Base-by-base conservation (phyloP, 2,797 vertebrate genomes). In the Phaenicophaeus curvirostris region DNA sequence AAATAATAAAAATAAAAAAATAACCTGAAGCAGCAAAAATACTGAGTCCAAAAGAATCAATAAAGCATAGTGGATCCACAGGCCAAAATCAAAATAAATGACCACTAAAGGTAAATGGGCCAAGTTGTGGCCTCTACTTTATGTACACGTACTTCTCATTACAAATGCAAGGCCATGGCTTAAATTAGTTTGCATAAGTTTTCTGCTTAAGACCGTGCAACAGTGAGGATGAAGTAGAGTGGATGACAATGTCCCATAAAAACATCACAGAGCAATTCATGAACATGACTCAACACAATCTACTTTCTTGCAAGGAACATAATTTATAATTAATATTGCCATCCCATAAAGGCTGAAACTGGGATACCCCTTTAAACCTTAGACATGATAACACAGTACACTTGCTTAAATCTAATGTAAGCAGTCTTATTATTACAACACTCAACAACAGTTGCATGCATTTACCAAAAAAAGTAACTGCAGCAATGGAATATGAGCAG, bases 1-100 rank as follows among this genome's bases (percentile, higher is more conserved):
- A 86, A 73, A 93, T 46, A 81, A 94, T 90, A 85, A 88, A 82
- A 94, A 93, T 84, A 24, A 91, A 93, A 93, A 94, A 93, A 87
- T 35, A 94, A 72, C 44, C 77, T 92, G 77, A 31, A 91, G 57
- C 71, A 95, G 92, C 84, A 95, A 68, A 94, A 94, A 85, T 75
- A 68, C 8, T 54, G 65, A 61, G 57, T 41, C 86, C 89, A 93
- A 92, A 78, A 66, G 72, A 89, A 80, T 58, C 89, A 93, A 85
- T 85, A 92, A 85, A 92, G 14, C 27, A 30, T 23, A 79, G 41
- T 37, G 41, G 74, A 35, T 92, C 27, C 63, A 74, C 27, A 83
- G 28, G 30, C n/a, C 78, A 87, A 54, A 87, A 83, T 48, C 61
- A 89, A 82, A 90, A 69, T 0, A 4, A 76, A 53, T 41, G 65